Evolutionary conservation across 2,888 invertebrate species (phyloP).

Genomic region (Endomychus coccineus): DNA sequence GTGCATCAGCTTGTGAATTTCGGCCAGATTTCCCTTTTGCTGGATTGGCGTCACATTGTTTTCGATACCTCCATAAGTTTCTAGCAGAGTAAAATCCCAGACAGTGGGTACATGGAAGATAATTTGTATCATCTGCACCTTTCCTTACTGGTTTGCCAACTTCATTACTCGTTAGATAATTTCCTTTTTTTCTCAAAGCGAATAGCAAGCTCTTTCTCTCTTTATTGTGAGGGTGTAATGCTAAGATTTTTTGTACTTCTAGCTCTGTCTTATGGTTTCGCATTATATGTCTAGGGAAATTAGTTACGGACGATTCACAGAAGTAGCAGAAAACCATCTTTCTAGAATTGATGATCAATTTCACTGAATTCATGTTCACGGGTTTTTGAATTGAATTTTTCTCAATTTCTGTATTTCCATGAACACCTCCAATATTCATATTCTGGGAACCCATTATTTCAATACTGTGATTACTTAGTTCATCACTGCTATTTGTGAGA

Average conservation of each 20-base stretch:
- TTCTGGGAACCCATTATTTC: too few relatives aligned
- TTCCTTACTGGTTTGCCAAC: not conserved
- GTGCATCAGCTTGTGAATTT: constrained; percentile 9
- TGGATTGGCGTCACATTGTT: constrained; percentile 7
- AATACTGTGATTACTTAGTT: too few relatives aligned
- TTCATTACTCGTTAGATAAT: constrained; percentile 6
- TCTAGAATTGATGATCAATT: too few relatives aligned
- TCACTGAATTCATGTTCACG: too few relatives aligned
- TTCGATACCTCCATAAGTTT: constrained; percentile 9
- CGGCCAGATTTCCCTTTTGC: not conserved
- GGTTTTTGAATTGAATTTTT: too few relatives aligned
- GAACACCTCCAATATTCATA: too few relatives aligned
- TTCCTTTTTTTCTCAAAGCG: constrained; percentile 10
- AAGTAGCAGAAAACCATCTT: constrained; percentile 5
- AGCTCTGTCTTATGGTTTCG: constrained; percentile 9
- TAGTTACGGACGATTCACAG: constrained; percentile 5
- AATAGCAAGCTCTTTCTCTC: constrained; percentile 10
- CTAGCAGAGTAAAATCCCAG: constrained; percentile 6
- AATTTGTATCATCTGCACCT: not conserved
- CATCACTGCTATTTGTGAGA: too few relatives aligned
- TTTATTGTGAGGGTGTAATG: constrained; percentile 3
- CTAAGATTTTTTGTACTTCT: constrained; percentile 9
- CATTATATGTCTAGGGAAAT: constrained; percentile 9
- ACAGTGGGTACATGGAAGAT: constrained; percentile 5
- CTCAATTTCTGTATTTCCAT: too few relatives aligned